A percentile compares a stretch with the other conserved stretches of the same genome.
phyloP scores from a whole-genome alignment of 2,797 vertebrate genomes.

The Enteromius fasciolatus region DNA sequence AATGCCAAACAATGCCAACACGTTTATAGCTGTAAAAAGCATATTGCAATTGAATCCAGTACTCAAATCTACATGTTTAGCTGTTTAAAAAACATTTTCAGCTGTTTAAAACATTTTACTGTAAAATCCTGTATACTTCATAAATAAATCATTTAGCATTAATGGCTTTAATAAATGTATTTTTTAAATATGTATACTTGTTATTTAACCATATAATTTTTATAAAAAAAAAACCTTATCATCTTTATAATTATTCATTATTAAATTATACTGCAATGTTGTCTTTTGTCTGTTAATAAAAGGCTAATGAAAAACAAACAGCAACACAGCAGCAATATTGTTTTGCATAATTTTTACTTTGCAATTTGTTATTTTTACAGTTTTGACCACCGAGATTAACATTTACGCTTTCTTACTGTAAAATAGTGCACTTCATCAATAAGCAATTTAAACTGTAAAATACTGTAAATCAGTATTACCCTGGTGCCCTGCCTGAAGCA shows the following conservation, averaged over 20 bases:
- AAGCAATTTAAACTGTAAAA: background rate
- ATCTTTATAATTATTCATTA: background rate
- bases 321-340: background rate
- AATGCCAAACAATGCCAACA: background rate
- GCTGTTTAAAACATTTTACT: background rate
- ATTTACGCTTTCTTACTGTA: background rate
- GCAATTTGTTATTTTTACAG: too few relatives aligned
- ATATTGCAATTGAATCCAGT: background rate
- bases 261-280: too few relatives aligned
- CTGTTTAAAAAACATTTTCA: background rate
- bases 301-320: constrained; percentile 15
- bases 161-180: background rate
- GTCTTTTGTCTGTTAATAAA: constrained; percentile 38
- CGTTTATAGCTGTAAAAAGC: background rate
- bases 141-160: background rate
- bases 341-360: background rate
- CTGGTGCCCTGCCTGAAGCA: background rate
- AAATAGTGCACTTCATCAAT: background rate
- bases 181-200: too few relatives aligned
- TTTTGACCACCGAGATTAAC: too few relatives aligned
- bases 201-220: background rate
- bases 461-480: background rate
- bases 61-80: background rate
- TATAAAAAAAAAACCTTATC: too few relatives aligned
- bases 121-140: background rate